Percentiles rank a stretch among this genome's conserved stretches.
phyloP scores from a whole-genome alignment of 2,113 vertebrate genomes.

The Grammomys surdaster region DNA sequence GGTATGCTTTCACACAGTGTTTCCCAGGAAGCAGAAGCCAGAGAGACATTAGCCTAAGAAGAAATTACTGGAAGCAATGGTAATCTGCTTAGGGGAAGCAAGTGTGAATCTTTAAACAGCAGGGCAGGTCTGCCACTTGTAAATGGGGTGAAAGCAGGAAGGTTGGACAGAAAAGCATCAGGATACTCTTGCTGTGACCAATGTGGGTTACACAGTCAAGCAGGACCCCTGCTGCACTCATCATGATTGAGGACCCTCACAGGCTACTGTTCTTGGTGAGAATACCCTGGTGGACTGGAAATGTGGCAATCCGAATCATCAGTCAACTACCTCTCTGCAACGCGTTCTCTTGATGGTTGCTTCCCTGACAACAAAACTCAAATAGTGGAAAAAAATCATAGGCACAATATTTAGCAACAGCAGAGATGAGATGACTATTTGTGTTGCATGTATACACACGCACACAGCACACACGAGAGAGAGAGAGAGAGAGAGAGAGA shows the following conservation, averaged over 20 bases:
- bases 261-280: background rate
- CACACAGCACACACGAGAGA: background rate
- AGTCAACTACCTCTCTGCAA: background rate
- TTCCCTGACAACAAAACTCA: background rate
- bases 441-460: background rate
- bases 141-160: background rate
- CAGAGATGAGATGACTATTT: background rate
- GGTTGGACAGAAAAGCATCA: background rate
- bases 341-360: background rate
- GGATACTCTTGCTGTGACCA: background rate
- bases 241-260: background rate
- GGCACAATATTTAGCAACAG: background rate
- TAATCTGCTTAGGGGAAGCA: background rate
- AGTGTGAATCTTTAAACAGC: background rate
- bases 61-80: background rate
- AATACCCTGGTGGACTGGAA: background rate
- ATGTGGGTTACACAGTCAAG: background rate
- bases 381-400: background rate
- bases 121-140: background rate
- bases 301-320: background rate
- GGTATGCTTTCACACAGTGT: background rate
- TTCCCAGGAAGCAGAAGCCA: conserved; percentile 33
- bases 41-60: background rate
- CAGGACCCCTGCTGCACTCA: background rate
- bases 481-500: background rate